These are phyloP conservation scores for Polypterus senegalus DNA, from an alignment of 2,113 vertebrate genomes.

Conservation along the genomic window DNA sequence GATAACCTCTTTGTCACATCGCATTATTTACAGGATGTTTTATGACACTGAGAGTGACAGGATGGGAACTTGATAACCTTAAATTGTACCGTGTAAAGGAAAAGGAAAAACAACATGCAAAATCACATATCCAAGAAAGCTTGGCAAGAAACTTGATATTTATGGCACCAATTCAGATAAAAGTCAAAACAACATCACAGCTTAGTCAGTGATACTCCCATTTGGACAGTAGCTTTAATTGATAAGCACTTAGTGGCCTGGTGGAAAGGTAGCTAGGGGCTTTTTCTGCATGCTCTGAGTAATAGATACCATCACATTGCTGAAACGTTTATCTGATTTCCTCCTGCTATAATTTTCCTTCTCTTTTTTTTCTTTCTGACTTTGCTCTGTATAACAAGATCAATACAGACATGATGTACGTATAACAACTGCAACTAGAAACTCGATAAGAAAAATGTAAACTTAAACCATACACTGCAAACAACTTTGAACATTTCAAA, in stretches of 20 bases:
- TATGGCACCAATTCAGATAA: slow-evolving; percentile 14
- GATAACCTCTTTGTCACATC: too few relatives aligned
- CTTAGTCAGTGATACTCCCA: slow-evolving; percentile 23
- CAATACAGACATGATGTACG: slow-evolving; percentile 22
- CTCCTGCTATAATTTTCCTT: slow-evolving; percentile 17
- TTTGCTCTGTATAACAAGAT: slow-evolving; percentile 24
- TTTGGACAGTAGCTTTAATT: slow-evolving; percentile 23
- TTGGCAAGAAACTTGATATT: slow-evolving; percentile 21
- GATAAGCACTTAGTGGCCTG: slow-evolving; percentile 21
- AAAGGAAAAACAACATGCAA: too few relatives aligned
- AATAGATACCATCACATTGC: slow-evolving; percentile 26
- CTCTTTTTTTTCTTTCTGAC: slow-evolving; percentile 25
- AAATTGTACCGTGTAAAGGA: too few relatives aligned
- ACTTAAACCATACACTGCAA: slow-evolving; percentile 8
- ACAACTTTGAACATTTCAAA: slow-evolving; percentile 19
- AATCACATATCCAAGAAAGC: neutral
- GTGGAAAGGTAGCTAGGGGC: slow-evolving; percentile 14
- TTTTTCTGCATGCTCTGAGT: slow-evolving; percentile 7
- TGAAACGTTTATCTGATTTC: slow-evolving; percentile 18
- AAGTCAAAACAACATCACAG: slow-evolving; percentile 26
- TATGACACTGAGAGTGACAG: too few relatives aligned
- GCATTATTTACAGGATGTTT: too few relatives aligned
- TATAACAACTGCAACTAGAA: slow-evolving; percentile 12
- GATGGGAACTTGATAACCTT: too few relatives aligned
- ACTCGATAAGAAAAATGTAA: too few relatives aligned